Conservation (phyloP, 2,888 invertebrate genomes). For the Microplitis deprimator region DNA sequence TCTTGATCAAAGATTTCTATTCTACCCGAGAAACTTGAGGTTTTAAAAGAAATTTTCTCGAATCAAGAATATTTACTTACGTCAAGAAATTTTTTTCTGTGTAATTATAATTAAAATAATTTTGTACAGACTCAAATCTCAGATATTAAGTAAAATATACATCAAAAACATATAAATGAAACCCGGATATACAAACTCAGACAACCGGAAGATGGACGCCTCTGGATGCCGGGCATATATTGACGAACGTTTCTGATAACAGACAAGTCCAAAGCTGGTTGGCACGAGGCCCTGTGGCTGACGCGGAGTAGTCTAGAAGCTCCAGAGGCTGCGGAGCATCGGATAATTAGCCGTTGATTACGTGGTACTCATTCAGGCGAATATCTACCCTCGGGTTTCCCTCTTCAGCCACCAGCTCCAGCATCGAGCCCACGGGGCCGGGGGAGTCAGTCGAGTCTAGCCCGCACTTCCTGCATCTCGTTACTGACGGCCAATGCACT, state of each 20-base stretch:
- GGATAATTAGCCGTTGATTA: constrained; percentile 71
- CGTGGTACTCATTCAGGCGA: constrained; percentile 69
- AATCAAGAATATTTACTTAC: too few relatives aligned
- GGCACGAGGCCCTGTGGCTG: constrained; percentile 37
- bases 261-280: neutral
- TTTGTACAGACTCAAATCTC: too few relatives aligned
- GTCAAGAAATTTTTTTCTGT: too few relatives aligned
- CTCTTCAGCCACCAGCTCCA: constrained; percentile 33
- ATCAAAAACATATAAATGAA: constrained; percentile 30
- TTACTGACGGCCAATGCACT: constrained; percentile 68
- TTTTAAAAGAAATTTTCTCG: too few relatives aligned
- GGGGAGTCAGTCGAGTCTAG: constrained; percentile 46
- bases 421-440: constrained; percentile 16
- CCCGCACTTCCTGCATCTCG: constrained; percentile 69
- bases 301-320: constrained; percentile 47
- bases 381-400: constrained; percentile 65
- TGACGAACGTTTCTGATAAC: neutral
- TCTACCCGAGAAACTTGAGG: too few relatives aligned
- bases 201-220: constrained; percentile 42
- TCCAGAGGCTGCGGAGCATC: constrained; percentile 65
- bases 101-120: too few relatives aligned
- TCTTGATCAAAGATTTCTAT: too few relatives aligned
- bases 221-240: constrained; percentile 10
- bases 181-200: constrained; percentile 31
- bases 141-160: too few relatives aligned